These are phyloP conservation scores for Notothenia rossii DNA, from an alignment of 2,113 vertebrate species.

Conservation along the genomic window DNA sequence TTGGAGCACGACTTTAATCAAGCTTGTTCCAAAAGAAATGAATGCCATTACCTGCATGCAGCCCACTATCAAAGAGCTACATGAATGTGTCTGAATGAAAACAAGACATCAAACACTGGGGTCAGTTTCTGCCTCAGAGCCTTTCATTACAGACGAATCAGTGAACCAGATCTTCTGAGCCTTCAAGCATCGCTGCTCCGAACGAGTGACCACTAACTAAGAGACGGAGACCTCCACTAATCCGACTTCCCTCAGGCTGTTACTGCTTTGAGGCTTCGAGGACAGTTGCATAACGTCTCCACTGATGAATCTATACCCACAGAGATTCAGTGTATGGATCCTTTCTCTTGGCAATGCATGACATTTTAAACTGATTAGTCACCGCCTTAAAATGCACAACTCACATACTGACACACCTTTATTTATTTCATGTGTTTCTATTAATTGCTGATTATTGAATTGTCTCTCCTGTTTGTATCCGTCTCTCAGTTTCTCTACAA, in stretches of 20 bases:
- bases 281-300: conserved; percentile 48
- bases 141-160: conserved; percentile 32
- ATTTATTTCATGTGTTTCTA: not conserved
- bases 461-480: not conserved
- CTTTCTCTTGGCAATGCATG: not conserved
- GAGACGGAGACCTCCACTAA: conserved; percentile 18
- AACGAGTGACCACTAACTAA: conserved; percentile 27
- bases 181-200: conserved; percentile 17
- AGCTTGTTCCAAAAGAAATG: not conserved
- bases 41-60: not conserved
- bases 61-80: not conserved
- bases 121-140: conserved; percentile 3
- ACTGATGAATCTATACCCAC: conserved; percentile 19
- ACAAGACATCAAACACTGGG: conserved; percentile 26
- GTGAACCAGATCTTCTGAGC: conserved; percentile 41
- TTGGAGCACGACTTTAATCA: not conserved
- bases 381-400: not conserved
- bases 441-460: not conserved
- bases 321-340: conserved; percentile 1
- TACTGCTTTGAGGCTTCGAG: conserved; percentile 5
- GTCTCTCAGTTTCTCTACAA: not conserved
- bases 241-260: conserved; percentile 16
- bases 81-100: not conserved
- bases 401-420: not conserved
- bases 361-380: not conserved